Conservation (phyloP, 2,888 invertebrate species). For the Euplagia quadripunctaria region DNA sequence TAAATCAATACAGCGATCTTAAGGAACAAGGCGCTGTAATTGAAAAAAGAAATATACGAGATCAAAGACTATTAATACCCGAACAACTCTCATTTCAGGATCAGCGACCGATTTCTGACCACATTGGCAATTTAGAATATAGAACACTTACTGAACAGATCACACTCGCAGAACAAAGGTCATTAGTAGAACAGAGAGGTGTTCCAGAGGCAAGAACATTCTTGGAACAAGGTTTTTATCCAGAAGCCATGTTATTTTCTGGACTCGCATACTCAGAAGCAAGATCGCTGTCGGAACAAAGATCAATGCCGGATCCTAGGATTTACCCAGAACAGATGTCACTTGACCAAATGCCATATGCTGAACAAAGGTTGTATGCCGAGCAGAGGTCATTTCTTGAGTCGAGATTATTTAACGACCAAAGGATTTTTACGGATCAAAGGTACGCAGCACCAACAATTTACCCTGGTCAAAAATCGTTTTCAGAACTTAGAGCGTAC, state of each 20-base stretch:
- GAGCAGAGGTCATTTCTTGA: slow-evolving; percentile 24
- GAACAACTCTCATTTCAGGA: slow-evolving; percentile 9
- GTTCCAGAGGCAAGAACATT: slow-evolving; percentile 8
- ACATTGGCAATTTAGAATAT: slow-evolving; percentile 5
- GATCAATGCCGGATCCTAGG: slow-evolving; percentile 25
- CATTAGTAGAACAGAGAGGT: slow-evolving; percentile 1
- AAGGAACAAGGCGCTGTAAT: not conserved
- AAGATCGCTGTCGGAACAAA: slow-evolving; percentile 24
- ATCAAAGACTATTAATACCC: slow-evolving; percentile 6
- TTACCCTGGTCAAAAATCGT: slow-evolving; percentile 22
- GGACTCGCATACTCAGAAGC: slow-evolving; percentile 12
- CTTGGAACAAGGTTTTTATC: slow-evolving; percentile 15
- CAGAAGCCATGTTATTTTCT: slow-evolving; percentile 12
- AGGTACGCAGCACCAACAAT: slow-evolving; percentile 23
- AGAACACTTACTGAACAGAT: slow-evolving; percentile 19
- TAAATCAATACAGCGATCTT: slow-evolving; percentile 10
- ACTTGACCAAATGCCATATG: slow-evolving; percentile 19
- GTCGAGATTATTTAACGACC: slow-evolving; percentile 21
- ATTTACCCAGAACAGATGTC: slow-evolving; percentile 21
- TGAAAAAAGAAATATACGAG: not conserved
- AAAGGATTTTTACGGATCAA: slow-evolving; percentile 22
- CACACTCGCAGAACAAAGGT: slow-evolving; percentile 14
- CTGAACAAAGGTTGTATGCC: slow-evolving; percentile 28
- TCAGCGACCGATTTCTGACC: slow-evolving; percentile 2
- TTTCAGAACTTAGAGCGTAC: slow-evolving; percentile 13